These are phyloP conservation scores for Simalia tracyae DNA, from an alignment of 2,797 vertebrate species.

Conservation along the genomic window DNA sequence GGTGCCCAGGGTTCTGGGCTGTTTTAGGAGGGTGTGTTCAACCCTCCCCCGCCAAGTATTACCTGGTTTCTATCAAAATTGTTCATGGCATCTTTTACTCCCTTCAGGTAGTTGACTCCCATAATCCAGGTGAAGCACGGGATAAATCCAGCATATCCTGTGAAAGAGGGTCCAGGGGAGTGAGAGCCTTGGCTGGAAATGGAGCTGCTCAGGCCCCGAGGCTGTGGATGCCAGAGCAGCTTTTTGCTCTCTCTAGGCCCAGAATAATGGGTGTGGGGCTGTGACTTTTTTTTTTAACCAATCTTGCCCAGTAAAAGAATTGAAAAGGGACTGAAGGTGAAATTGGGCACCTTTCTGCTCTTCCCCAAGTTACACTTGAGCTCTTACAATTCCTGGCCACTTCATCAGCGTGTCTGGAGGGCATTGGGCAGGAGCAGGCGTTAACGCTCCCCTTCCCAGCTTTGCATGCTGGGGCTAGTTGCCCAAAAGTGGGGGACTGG, in stretches of 20 bases:
- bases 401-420: not conserved
- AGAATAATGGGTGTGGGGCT: not conserved
- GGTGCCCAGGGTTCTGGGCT: accelerated
- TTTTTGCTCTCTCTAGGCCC: not conserved
- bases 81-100: conserved; percentile 63
- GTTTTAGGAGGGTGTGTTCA: not conserved
- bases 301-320: not conserved
- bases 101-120: conserved; percentile 50
- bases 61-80: conserved; percentile 72
- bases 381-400: not conserved
- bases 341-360: not conserved
- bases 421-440: not conserved
- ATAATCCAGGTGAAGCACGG: conserved; percentile 53
- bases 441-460: not conserved
- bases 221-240: not conserved
- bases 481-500: not conserved
- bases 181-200: not conserved
- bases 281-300: not conserved
- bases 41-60: not conserved
- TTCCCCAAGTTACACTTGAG: not conserved
- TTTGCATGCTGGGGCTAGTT: not conserved
- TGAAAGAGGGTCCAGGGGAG: not conserved
- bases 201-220: no score
- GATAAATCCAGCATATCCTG: conserved; percentile 72
- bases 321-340: not conserved